Base-by-base conservation (phyloP, 2,888 invertebrate species). In the Tetragonisca angustula region DNA sequence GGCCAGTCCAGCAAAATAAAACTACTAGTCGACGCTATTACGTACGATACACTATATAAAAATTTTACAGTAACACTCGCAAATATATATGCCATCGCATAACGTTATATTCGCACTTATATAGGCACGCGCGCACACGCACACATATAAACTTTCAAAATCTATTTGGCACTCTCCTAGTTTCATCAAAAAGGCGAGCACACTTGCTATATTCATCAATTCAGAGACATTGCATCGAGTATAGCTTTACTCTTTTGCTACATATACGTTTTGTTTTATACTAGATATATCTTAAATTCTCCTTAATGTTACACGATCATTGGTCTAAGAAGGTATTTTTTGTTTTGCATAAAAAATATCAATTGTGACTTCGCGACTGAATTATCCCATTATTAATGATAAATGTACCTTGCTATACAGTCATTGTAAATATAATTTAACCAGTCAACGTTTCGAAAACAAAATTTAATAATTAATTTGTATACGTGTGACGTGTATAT, bases 191-290 rank as follows among this genome's bases (percentile, higher is more conserved):
- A 92, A 92, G 91, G 91, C 91, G 93, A 93, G 94, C 90, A 92
- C 93, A 61, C 90, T 89, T 89, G 90, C 93, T 93, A 93, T 91
- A 88, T 92, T 92, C 88, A 92, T 94, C 94, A 94, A 94, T 94
- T 94, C 94, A 93, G 91, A 91, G 94, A 93, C 94, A 94, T 94
- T 94, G 94, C 94, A 93, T 93, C 88, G 85, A 89, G 88, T 90
- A 87, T 79, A 84, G 84, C 80, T 84, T 85, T 87, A 89, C 69
- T 90, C 84, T 56, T 71, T 88, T 64, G 83, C 87, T 88, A 91
- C 82, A 81, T 83, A 56, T 84, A 88, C 43, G 75, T 74, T 77
- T 81, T 80, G 78, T 72, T 79, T 88, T 86, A 83, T 67, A 49
- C 52, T 88, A 43, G 43, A 43, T 43, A 83, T 54, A 64, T 36